Base-by-base conservation (phyloP, 2,888 invertebrate genomes). In the Myopa tessellatipennis region DNA sequence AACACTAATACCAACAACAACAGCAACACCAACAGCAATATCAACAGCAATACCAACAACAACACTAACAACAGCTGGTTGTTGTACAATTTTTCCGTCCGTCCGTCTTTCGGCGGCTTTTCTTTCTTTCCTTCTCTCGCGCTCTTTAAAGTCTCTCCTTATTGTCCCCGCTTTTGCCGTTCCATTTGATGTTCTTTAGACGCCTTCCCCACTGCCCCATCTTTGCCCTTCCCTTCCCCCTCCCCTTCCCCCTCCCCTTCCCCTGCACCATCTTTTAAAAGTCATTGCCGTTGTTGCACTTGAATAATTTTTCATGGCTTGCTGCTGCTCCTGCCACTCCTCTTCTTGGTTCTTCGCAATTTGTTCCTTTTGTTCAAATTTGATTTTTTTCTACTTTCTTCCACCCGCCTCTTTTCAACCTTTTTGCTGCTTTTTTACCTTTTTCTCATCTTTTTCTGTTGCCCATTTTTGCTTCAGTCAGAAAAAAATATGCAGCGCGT, bases 291-390 rank as follows among this genome's bases (percentile, higher is more conserved):
- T 69, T 36, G 52, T 70, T 70, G 70, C 70, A 70, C 70, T 70
- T 70, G 70, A 70, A 70, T 70, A 70, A 26, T 36, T 70, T 67
- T 67, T 67, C 36, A 16, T n/a, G 36, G 67, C 36, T 14, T 67
- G 14, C 8, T 8, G 55, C 55, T n/a, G n/a, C 55, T 55, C 5
- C n/a, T 16, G 14, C 3, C 5, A 55, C n/a, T 55, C 55, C 55
- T 40, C 14, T 65, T 26, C 63, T 18, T 1, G 63, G 12, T 63
- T 63, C 36, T 55, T 26, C 34, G 3, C 26, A 18, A 14, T 70
- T 70, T 67, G 16, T 38, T 67, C 8, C 14, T 38, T 34, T 26
- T 63, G n/a, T n/a, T 63, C 10, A 14, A 63, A 14, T n/a, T n/a
- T n/a, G 12, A 14, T 10, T 10, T 69, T 50, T 69, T 69, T 69